A percentile compares a stretch with the other conserved stretches of the same genome.
Evolutionary conservation across 2,113 vertebrate genomes (phyloP).

Genomic region (Taxidea taxus): DNA sequence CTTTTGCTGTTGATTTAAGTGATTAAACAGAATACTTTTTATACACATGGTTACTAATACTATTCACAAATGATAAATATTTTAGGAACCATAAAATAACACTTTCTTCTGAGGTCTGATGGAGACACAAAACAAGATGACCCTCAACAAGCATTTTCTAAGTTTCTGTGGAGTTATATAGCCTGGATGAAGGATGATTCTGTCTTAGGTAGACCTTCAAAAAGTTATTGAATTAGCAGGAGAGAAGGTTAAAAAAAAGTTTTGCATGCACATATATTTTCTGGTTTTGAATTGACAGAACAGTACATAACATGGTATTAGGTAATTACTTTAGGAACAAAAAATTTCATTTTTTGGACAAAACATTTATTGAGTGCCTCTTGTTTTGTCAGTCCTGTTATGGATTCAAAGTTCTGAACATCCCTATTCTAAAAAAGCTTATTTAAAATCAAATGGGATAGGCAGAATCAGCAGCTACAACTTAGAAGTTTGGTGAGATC

Average conservation of each 20-base stretch:
- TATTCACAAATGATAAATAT: conserved; percentile 28
- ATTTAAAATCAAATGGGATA: neutral
- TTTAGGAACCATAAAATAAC: conserved; percentile 11
- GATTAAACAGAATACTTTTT: conserved; percentile 27
- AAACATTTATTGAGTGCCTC: neutral
- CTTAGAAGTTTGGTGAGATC: neutral
- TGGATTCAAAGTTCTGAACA: conserved; percentile 1
- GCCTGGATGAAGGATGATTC: neutral
- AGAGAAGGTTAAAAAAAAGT: neutral
- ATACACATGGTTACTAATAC: neutral
- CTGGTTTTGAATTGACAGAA: conserved; percentile 25
- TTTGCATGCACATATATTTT: neutral
- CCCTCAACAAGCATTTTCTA: neutral
- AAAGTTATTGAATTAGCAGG: neutral
- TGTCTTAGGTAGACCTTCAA: conserved; percentile 9
- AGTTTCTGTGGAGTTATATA: neutral
- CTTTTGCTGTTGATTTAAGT: conserved; percentile 29
- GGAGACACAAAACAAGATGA: neutral
- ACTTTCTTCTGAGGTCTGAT: conserved; percentile 29
- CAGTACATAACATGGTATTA: neutral
- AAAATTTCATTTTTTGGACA: neutral
- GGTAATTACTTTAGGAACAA: conserved; percentile 18
- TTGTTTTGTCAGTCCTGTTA: neutral
- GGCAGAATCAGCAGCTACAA: neutral
- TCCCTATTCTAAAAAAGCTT: neutral